These are phyloP conservation scores for Biston betularia DNA, from an alignment of 2,888 invertebrate species.

Conservation along the genomic window DNA sequence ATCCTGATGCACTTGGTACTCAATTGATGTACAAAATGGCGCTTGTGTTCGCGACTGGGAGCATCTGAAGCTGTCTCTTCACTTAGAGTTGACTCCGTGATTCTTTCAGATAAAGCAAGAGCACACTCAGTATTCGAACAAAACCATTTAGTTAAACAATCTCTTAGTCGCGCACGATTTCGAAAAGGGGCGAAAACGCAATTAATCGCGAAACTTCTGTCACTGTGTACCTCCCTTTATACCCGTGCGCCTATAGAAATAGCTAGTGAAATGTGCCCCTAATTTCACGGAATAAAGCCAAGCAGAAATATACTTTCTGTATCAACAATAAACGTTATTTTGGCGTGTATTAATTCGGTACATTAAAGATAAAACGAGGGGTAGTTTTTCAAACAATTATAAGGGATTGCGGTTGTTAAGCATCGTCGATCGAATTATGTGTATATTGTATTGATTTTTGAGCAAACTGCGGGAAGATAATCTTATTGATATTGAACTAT, in stretches of 20 bases:
- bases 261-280: slow-evolving; percentile 33
- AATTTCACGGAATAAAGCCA: slow-evolving; percentile 33
- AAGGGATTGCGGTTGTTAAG: slow-evolving; percentile 74
- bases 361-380: slow-evolving; percentile 58
- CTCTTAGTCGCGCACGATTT: slow-evolving; percentile 57
- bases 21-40: no score
- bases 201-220: slow-evolving; percentile 81
- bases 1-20: no score
- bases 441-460: slow-evolving; percentile 59
- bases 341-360: background rate
- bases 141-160: slow-evolving; percentile 65
- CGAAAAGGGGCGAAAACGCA: slow-evolving; percentile 74
- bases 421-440: slow-evolving; percentile 68
- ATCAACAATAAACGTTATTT: background rate
- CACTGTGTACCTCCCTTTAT: slow-evolving; percentile 55
- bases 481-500: slow-evolving; percentile 2
- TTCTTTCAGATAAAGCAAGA: background rate
- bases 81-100: no score
- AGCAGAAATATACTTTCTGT: background rate
- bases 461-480: slow-evolving; percentile 14
- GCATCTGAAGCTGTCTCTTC: background rate
- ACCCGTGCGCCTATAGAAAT: slow-evolving; percentile 31
- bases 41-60: no score
- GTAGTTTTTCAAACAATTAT: slow-evolving; percentile 79
- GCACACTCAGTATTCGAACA: slow-evolving; percentile 50